Evolutionary conservation across 2,113 vertebrate genomes (phyloP).

Genomic region (Pygoscelis adeliae): DNA sequence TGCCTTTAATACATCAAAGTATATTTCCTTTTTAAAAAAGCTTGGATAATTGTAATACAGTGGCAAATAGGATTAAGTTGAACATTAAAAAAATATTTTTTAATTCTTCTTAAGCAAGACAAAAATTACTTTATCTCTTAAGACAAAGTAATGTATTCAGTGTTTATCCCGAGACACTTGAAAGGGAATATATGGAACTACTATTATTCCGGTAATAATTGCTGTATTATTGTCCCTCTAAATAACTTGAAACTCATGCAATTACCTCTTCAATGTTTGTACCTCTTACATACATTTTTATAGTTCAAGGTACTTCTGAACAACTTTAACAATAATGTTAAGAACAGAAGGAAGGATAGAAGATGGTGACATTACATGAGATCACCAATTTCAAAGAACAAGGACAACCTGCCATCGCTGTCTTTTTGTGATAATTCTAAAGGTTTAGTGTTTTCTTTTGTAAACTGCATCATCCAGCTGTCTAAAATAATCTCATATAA

Average conservation of each 20-base stretch:
- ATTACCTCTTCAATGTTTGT: background rate
- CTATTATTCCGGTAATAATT: background rate
- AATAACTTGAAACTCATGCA: background rate
- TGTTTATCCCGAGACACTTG: background rate
- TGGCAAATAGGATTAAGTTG: background rate
- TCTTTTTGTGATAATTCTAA: background rate
- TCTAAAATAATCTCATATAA: background rate
- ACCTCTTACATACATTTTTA: background rate
- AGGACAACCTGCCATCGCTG: background rate
- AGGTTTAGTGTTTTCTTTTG: background rate
- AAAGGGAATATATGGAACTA: background rate
- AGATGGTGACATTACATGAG: background rate
- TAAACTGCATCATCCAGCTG: background rate
- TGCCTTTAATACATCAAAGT: background rate
- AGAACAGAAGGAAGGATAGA: background rate
- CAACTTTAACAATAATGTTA: background rate
- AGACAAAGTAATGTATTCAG: background rate
- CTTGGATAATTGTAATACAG: background rate
- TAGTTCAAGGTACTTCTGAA: background rate
- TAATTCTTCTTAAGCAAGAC: background rate
- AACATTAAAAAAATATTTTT: background rate
- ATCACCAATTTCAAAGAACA: background rate
- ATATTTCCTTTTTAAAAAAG: background rate
- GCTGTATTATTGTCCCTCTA: background rate
- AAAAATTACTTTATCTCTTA: background rate